Conservation (phyloP, 2,888 invertebrate genomes). For the Acanthosepion esculentum region DNA sequence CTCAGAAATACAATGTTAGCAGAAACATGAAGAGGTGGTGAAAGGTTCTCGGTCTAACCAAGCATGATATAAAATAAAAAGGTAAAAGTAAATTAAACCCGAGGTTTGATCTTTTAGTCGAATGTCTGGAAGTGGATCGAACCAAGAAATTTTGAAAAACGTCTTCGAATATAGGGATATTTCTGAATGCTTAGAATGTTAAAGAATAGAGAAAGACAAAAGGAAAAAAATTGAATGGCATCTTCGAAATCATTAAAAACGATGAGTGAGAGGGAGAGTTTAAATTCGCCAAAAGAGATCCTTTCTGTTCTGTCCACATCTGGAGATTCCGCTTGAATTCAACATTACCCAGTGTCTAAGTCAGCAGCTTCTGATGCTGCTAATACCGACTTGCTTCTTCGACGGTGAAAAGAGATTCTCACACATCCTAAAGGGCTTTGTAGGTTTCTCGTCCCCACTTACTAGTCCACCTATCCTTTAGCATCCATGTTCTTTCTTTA, state of each 20-base stretch:
- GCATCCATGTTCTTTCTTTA: not conserved
- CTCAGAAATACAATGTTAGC: not conserved
- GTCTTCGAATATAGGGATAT: not conserved
- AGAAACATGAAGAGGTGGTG: not conserved
- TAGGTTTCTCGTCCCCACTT: not conserved
- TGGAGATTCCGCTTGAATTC: not conserved
- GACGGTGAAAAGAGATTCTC: not conserved
- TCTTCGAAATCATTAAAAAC: not conserved
- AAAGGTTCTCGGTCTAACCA: no score
- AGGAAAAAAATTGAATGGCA: not conserved
- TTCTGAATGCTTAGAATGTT: not conserved
- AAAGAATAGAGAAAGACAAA: not conserved
- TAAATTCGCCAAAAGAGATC: not conserved
- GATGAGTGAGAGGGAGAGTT: not conserved
- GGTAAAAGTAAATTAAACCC: no score
- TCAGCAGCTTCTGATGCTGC: not conserved
- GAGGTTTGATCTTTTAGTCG: no score
- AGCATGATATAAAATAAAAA: no score
- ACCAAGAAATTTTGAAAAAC: no score
- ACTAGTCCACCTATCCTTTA: not conserved
- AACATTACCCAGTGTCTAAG: conserved; percentile 33
- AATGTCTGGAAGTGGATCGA: no score
- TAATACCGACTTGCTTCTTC: not conserved
- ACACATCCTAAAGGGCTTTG: not conserved
- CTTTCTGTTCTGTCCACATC: not conserved